phyloP scores from a whole-genome alignment of 2,888 invertebrate species.

The Eugnorisma glareosa region DNA sequence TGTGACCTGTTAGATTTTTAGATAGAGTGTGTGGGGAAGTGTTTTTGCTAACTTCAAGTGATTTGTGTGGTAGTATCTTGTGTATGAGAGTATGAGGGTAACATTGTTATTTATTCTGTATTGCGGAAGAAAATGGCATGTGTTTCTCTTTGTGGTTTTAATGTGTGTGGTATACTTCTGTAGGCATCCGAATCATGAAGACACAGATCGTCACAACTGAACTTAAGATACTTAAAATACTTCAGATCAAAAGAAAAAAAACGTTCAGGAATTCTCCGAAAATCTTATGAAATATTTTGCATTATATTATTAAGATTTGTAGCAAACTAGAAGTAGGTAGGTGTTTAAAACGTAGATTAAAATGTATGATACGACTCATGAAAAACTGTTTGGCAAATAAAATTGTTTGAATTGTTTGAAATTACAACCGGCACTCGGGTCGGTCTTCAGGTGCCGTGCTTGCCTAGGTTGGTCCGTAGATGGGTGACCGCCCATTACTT shows the following conservation, averaged over 20 bases:
- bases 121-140: not conserved
- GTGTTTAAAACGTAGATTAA: conserved; percentile 6
- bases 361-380: conserved; percentile 19
- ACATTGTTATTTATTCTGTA: conserved; percentile 21
- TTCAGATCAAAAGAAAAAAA: not conserved
- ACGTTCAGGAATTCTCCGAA: not conserved
- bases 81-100: not conserved
- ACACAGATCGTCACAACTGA: not conserved
- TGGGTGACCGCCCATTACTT: too few species aligned
- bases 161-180: not conserved
- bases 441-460: too few species aligned
- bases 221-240: not conserved
- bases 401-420: conserved; percentile 21
- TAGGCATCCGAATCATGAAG: not conserved
- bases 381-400: conserved; percentile 32
- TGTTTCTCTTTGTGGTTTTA: not conserved
- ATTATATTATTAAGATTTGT: not conserved
- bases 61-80: conserved; percentile 45
- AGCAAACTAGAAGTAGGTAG: not conserved
- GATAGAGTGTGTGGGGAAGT: conserved; percentile 40
- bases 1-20: conserved; percentile 55
- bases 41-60: conserved; percentile 42
- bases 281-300: not conserved
- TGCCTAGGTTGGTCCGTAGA: too few species aligned
- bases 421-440: too few species aligned